Evolutionary conservation across 2,888 invertebrate genomes (phyloP).

Genomic region (Thalpophila matura): DNA sequence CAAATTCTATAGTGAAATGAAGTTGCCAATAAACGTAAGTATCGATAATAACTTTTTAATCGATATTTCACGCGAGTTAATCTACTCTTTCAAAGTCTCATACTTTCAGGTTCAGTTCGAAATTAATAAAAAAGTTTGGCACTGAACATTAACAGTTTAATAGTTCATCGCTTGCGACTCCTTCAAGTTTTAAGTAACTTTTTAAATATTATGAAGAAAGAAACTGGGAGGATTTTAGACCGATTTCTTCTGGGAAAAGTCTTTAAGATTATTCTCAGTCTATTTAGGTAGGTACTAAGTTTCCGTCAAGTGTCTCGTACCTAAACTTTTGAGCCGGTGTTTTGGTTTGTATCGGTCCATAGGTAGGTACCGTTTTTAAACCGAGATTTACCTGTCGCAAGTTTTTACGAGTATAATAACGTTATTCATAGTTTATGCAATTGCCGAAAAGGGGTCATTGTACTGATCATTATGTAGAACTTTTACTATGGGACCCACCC

Average conservation of each 20-base stretch:
- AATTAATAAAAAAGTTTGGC: slow-evolving; percentile 28
- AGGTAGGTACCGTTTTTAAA: too few species aligned
- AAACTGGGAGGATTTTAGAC: not conserved
- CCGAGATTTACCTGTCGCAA: too few species aligned
- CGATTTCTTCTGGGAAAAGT: not conserved
- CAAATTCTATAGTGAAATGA: not conserved
- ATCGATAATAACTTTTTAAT: not conserved
- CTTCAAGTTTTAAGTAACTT: slow-evolving; percentile 14
- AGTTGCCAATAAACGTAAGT: not conserved
- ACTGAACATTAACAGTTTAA: slow-evolving; percentile 15
- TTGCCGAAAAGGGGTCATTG: too few species aligned
- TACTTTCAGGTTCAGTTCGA: slow-evolving; percentile 1
- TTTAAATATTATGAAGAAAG: slow-evolving; percentile 1
- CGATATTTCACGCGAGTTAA: not conserved
- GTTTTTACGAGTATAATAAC: too few species aligned
- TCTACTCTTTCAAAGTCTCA: not conserved
- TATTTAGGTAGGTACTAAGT: too few species aligned
- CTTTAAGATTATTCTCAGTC: not conserved
- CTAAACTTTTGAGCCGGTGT: too few species aligned
- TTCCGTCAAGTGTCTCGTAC: too few species aligned
- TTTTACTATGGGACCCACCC: too few species aligned
- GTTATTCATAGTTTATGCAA: too few species aligned
- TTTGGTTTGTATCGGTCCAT: too few species aligned
- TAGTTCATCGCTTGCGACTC: slow-evolving; percentile 20
- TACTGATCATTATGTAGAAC: too few species aligned